Evolutionary conservation across 2,888 invertebrate species (phyloP).

Genomic region (Sericinus montela): DNA sequence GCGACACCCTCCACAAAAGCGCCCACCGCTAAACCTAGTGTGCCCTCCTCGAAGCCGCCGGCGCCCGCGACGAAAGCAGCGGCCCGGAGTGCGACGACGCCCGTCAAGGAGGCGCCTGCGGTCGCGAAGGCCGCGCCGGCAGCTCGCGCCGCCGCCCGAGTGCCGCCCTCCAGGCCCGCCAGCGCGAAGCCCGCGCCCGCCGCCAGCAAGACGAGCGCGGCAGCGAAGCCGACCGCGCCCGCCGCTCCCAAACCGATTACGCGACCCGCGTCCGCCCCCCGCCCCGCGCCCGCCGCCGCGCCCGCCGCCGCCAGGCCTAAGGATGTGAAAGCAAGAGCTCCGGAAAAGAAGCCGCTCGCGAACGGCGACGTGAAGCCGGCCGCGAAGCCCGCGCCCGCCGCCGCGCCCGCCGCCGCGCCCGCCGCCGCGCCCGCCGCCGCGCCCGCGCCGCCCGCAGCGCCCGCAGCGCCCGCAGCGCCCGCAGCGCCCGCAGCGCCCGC

Average conservation of each 20-base stretch:
- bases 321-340: slow-evolving; percentile 39
- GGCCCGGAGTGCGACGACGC: slow-evolving; percentile 25
- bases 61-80: slow-evolving; percentile 27
- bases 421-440: slow-evolving; percentile 14
- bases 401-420: slow-evolving; percentile 11
- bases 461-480: slow-evolving; percentile 12
- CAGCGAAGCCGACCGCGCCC: slow-evolving; percentile 22
- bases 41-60: slow-evolving; percentile 35
- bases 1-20: slow-evolving; percentile 25
- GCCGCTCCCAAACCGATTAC: slow-evolving; percentile 27
- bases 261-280: slow-evolving; percentile 24
- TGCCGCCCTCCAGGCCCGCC: slow-evolving; percentile 24
- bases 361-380: slow-evolving; percentile 70
- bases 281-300: slow-evolving; percentile 28
- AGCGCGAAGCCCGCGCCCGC: slow-evolving; percentile 30
- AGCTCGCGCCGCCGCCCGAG: slow-evolving; percentile 23
- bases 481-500: slow-evolving; percentile 26
- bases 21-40: slow-evolving; percentile 32
- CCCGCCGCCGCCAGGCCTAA: slow-evolving; percentile 36
- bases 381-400: slow-evolving; percentile 31
- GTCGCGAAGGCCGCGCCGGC: slow-evolving; percentile 44
- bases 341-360: slow-evolving; percentile 70
- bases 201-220: slow-evolving; percentile 16
- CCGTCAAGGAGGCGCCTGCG: slow-evolving; percentile 35
- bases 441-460: slow-evolving; percentile 7